Evolutionary conservation across 2,888 invertebrate genomes (phyloP).

Genomic region (Hylaea fasciaria): DNA sequence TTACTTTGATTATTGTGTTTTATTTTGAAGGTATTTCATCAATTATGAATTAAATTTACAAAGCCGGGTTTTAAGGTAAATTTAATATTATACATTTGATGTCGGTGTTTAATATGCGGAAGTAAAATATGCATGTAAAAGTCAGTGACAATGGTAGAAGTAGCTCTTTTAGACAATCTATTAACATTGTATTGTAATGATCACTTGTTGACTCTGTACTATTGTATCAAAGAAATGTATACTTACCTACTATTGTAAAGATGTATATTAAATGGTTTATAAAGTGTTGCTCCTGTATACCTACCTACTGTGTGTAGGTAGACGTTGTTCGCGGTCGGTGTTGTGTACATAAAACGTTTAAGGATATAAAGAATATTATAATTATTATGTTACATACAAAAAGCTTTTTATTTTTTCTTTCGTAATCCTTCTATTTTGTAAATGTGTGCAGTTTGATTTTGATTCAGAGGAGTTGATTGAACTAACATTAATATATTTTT

Average conservation of each 20-base stretch:
- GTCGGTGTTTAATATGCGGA: no score
- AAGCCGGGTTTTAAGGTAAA: no score
- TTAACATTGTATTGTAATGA: conserved; percentile 12
- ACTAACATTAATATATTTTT: no score
- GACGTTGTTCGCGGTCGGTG: conserved; percentile 74
- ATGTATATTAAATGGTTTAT: conserved; percentile 55
- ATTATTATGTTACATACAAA: conserved; percentile 74
- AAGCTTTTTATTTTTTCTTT: conserved; percentile 36
- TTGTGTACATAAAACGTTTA: conserved; percentile 80
- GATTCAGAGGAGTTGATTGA: no score
- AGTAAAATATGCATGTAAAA: no score
- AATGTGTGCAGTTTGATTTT: no score
- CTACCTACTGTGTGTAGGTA: conserved; percentile 65
- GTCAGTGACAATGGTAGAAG: conserved; percentile 18
- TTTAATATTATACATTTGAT: no score
- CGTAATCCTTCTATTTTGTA: no score
- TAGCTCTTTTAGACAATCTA: conserved; percentile 24
- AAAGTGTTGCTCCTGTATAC: conserved; percentile 70
- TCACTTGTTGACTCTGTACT: conserved; percentile 35
- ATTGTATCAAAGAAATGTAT: conserved; percentile 30
- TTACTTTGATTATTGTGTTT: no score
- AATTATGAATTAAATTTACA: no score
- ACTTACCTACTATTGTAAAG: conserved; percentile 27
- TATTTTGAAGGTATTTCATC: no score
- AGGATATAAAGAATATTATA: conserved; percentile 70